Conservation (phyloP, 2,797 vertebrate genomes). For the Danio albolineatus region DNA sequence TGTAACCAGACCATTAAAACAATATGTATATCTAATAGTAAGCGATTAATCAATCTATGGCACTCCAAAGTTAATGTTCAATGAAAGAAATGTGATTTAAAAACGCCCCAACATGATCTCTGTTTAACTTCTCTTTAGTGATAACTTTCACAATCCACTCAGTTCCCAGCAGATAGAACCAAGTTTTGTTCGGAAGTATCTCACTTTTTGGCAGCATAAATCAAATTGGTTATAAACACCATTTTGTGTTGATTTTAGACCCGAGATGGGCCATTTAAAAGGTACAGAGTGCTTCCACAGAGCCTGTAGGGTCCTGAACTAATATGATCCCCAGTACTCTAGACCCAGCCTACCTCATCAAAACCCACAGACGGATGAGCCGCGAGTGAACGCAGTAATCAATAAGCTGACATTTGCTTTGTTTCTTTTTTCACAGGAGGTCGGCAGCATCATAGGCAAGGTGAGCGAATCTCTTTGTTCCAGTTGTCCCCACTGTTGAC, state of each 20-base stretch:
- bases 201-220: not conserved
- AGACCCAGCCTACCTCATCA: slow-evolving; percentile 18
- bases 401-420: slow-evolving; percentile 52
- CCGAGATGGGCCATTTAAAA: not conserved
- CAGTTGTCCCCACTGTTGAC: slow-evolving; percentile 33
- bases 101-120: not conserved
- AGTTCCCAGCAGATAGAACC: not conserved
- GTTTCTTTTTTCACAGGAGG: slow-evolving; percentile 59
- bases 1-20: too few species aligned
- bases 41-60: too few species aligned
- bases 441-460: slow-evolving; percentile 66
- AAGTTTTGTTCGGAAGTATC: slow-evolving; percentile 1
- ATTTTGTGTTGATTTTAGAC: not conserved
- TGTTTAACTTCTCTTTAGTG: not conserved
- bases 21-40: too few species aligned
- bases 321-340: not conserved
- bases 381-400: slow-evolving; percentile 32
- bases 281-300: not conserved
- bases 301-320: not conserved
- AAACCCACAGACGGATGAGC: slow-evolving; percentile 31
- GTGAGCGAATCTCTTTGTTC: slow-evolving; percentile 49
- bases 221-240: not conserved
- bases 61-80: too few species aligned
- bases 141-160: not conserved
- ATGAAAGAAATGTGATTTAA: not conserved